Evolutionary conservation across 2,888 invertebrate genomes (phyloP).

Genomic region (Caenorhabditis sp.): DNA sequence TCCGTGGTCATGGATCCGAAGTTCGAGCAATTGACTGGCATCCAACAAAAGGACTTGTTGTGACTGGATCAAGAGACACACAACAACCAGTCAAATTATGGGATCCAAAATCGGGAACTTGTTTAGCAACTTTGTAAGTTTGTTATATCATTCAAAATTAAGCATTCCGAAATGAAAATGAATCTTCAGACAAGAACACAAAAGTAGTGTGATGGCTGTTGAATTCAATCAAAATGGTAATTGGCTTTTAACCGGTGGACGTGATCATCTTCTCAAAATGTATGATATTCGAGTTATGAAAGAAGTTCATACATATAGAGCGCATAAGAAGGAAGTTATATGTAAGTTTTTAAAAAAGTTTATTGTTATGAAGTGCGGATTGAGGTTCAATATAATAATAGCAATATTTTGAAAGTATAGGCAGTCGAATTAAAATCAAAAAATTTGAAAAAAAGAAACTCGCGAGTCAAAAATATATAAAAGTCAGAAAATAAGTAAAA

Average conservation of each 20-base stretch:
- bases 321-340: conserved; percentile 95
- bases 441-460: too few species aligned
- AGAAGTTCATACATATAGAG: conserved; percentile 95
- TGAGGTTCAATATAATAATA: too few species aligned
- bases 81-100: conserved; percentile 99
- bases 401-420: too few species aligned
- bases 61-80: conserved; percentile 98
- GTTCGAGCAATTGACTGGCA: conserved; percentile 91
- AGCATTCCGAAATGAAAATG: conserved; percentile 9
- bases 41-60: conserved; percentile 93
- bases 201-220: conserved; percentile 98
- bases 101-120: conserved; percentile 96
- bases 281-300: conserved; percentile 96
- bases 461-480: too few species aligned
- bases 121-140: conserved; percentile 88
- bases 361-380: too few species aligned
- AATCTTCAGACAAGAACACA: conserved; percentile 87
- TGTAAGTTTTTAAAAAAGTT: conserved; percentile 70
- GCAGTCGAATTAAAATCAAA: too few species aligned
- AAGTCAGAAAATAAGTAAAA: too few species aligned
- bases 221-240: conserved; percentile 99
- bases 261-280: conserved; percentile 81
- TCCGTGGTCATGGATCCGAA: conserved; percentile 74
- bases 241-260: conserved; percentile 79
- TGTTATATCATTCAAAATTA: too few species aligned